phyloP scores from a whole-genome alignment of 2,797 vertebrate genomes.

The Acrossocheilus wenchowensis region DNA sequence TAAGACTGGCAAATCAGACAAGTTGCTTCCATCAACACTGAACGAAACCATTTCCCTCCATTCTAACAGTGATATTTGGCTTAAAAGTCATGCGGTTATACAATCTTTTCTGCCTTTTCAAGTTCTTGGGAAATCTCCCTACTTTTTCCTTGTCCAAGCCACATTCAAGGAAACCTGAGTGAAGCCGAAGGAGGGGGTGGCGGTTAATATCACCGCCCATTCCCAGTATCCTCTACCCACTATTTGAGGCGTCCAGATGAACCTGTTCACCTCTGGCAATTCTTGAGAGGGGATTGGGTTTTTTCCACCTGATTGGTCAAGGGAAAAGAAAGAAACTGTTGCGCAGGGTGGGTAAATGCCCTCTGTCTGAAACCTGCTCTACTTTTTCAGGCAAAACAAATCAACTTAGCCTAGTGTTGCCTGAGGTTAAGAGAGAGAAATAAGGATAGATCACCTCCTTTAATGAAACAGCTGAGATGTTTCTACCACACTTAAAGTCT shows the following conservation, averaged over 20 bases:
- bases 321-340: conserved; percentile 4
- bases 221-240: conserved; percentile 28
- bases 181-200: background rate
- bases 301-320: conserved; percentile 34
- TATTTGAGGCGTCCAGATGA: conserved; percentile 36
- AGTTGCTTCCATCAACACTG: background rate
- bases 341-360: background rate
- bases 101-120: conserved; percentile 9
- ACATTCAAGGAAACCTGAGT: conserved; percentile 31
- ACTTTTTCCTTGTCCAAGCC: background rate
- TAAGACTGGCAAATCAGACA: background rate
- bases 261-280: conserved; percentile 45
- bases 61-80: conserved; percentile 16
- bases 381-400: conserved; percentile 22
- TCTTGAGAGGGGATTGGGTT: conserved; percentile 9
- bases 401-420: background rate
- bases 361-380: conserved; percentile 12
- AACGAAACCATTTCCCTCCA: background rate
- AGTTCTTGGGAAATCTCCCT: conserved; percentile 13
- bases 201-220: background rate
- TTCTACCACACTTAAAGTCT: conserved; percentile 25
- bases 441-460: conserved; percentile 13
- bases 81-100: conserved; percentile 8
- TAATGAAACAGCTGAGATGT: conserved; percentile 48
- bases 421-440: conserved; percentile 32